A percentile compares a stretch with the other conserved stretches of the same genome.
These are phyloP conservation scores for Ctenoplectra terminalis DNA, from an alignment of 1,140 invertebrate genomes.

Conservation along the genomic window DNA sequence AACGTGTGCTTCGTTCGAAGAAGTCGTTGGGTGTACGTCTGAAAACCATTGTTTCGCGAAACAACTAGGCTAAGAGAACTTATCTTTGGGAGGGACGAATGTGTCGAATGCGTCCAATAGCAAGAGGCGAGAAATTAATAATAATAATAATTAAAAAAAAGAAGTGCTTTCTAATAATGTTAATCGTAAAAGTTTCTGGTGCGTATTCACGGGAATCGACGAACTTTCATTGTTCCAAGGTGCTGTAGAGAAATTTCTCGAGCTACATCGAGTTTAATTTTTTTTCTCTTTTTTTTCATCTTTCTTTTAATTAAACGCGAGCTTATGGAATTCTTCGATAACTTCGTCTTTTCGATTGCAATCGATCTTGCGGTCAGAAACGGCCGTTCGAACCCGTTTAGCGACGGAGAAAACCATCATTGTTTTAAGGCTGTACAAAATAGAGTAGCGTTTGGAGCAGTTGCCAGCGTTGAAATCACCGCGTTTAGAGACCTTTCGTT, in stretches of 20 bases:
- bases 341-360: not conserved
- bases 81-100: not conserved
- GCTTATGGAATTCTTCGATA: conserved; percentile 4
- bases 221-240: conserved; percentile 33
- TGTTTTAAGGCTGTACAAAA: conserved; percentile 59
- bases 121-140: not conserved
- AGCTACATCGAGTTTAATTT: not conserved
- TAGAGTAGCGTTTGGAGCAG: conserved; percentile 39
- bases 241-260: conserved; percentile 36
- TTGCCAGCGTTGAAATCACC: conserved; percentile 42
- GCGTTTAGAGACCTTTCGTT: conserved; percentile 20
- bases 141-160: not conserved
- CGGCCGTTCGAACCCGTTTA: conserved; percentile 32
- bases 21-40: too few species aligned
- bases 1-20: not conserved
- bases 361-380: conserved; percentile 5
- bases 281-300: too few species aligned
- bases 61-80: conserved; percentile 9
- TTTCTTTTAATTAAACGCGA: conserved; percentile 5
- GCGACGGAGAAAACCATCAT: conserved; percentile 21
- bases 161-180: conserved; percentile 22
- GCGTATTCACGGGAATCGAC: not conserved
- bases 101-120: not conserved
- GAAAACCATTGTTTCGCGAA: too few species aligned
- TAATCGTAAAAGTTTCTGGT: not conserved